Percentiles rank a stretch among this genome's conserved stretches.
These are phyloP conservation scores for Dromius quadrimaculatus DNA, from an alignment of 2,888 invertebrate genomes.

Conservation along the genomic window DNA sequence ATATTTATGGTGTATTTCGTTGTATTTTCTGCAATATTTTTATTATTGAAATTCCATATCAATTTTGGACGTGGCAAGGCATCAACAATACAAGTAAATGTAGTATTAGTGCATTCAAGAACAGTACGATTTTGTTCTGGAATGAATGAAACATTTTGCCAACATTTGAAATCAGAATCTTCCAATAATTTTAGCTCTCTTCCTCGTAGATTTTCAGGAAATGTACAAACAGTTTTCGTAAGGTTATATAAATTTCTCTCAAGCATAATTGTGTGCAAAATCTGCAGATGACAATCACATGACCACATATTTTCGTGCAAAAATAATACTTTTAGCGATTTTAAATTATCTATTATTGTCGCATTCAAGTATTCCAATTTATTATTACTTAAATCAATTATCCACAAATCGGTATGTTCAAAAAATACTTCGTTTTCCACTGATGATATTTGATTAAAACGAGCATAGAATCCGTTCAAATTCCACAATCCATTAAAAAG, in stretches of 20 bases:
- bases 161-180: conserved; percentile 17
- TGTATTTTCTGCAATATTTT: neutral
- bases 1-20: conserved; percentile 6
- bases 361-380: conserved; percentile 21
- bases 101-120: conserved; percentile 5
- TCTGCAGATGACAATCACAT: conserved; percentile 7
- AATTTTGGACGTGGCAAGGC: conserved; percentile 18
- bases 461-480: conserved; percentile 4
- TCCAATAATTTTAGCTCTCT: conserved; percentile 14
- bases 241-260: conserved; percentile 10
- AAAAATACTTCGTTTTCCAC: conserved; percentile 15
- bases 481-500: neutral
- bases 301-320: conserved; percentile 26
- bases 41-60: conserved; percentile 4
- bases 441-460: conserved; percentile 2
- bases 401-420: conserved; percentile 13
- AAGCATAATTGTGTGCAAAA: conserved; percentile 19
- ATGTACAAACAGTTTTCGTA: conserved; percentile 4
- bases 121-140: neutral
- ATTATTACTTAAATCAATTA: conserved; percentile 35
- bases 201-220: neutral
- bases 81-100: conserved; percentile 9
- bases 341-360: conserved; percentile 6
- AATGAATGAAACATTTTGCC: neutral
- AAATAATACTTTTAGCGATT: conserved; percentile 18